These are phyloP conservation scores for Dasyprocta punctata DNA, from an alignment of 2,113 vertebrate genomes.

Conservation along the genomic window DNA sequence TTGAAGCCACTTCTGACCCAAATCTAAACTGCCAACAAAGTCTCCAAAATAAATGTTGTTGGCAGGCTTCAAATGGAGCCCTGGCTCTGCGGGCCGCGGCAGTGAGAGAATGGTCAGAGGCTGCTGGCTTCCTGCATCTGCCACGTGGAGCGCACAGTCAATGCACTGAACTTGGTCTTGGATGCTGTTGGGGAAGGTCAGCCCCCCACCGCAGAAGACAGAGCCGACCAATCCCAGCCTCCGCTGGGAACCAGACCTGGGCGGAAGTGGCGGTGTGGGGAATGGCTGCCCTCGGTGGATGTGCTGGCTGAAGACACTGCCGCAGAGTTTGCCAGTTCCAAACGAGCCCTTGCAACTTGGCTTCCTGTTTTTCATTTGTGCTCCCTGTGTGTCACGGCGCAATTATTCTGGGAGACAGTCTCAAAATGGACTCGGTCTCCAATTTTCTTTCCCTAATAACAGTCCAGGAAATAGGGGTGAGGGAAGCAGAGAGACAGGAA, in stretches of 20 bases:
- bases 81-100: not conserved
- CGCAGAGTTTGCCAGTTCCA: constrained; percentile 56
- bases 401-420: constrained; percentile 72
- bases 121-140: constrained; percentile 44
- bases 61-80: constrained; percentile 13
- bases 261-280: constrained; percentile 66
- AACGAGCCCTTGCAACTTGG: constrained; percentile 62
- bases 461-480: constrained; percentile 60
- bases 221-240: not conserved
- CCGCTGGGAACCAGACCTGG: constrained; percentile 16
- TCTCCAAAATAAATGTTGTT: constrained; percentile 66
- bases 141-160: constrained; percentile 64
- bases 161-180: constrained; percentile 31
- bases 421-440: constrained; percentile 63
- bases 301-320: constrained; percentile 55
- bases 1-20: constrained; percentile 66
- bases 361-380: constrained; percentile 74
- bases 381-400: constrained; percentile 33
- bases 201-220: constrained; percentile 7
- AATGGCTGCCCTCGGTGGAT: constrained; percentile 21
- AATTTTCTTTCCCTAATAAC: constrained; percentile 78
- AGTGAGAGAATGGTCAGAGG: constrained; percentile 17
- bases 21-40: constrained; percentile 64
- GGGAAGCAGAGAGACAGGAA: constrained; percentile 30
- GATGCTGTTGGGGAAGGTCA: constrained; percentile 57